A percentile compares a stretch with the other conserved stretches of the same genome.
phyloP scores from a whole-genome alignment of 2,113 vertebrate genomes.

The Copsychus sechellarum region DNA sequence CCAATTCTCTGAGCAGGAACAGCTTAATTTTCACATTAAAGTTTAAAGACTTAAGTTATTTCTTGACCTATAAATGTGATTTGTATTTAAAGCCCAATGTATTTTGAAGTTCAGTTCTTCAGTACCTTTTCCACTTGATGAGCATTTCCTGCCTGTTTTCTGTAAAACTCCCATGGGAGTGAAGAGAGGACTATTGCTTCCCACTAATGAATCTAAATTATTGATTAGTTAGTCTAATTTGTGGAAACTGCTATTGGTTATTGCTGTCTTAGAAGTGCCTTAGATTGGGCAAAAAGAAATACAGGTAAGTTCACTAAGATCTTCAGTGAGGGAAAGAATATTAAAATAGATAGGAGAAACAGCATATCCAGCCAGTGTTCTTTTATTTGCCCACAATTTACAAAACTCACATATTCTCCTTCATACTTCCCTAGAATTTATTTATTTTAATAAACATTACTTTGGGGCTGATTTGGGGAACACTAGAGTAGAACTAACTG shows the following conservation, averaged over 20 bases:
- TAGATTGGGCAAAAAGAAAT: neutral
- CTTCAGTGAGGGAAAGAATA: neutral
- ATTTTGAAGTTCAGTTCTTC: neutral
- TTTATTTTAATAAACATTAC: neutral
- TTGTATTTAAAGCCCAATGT: neutral
- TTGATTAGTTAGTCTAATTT: constrained; percentile 43
- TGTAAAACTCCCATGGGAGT: constrained; percentile 1
- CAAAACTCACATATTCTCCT: neutral
- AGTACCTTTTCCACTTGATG: neutral
- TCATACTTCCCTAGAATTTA: neutral
- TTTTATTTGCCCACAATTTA: neutral
- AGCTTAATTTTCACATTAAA: neutral
- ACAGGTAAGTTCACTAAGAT: neutral
- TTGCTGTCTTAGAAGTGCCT: neutral
- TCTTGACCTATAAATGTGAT: neutral
- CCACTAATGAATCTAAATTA: constrained; percentile 47
- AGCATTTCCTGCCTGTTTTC: constrained; percentile 27
- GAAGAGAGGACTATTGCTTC: neutral
- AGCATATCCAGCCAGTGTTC: neutral
- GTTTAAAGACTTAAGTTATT: neutral
- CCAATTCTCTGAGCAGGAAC: neutral
- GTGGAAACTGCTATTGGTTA: neutral
- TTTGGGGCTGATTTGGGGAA: neutral
- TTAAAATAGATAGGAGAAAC: neutral
- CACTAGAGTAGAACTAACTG: neutral